Percentiles rank a stretch among this genome's conserved stretches.
These are phyloP conservation scores for Thalassophryne amazonica DNA, from an alignment of 2,797 vertebrate species.

Conservation along the genomic window DNA sequence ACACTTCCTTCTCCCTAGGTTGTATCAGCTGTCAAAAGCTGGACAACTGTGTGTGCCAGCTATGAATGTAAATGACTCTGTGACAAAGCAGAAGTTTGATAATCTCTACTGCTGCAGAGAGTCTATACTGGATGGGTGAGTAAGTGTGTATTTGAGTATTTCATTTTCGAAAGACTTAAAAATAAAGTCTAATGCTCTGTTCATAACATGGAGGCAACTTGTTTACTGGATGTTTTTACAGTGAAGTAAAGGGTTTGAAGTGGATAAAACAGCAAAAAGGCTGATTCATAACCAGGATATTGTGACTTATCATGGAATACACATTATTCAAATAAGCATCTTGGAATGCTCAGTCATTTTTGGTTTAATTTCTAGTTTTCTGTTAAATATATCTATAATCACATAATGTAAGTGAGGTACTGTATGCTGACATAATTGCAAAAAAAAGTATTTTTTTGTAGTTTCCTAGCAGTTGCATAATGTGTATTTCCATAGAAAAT, in stretches of 20 bases:
- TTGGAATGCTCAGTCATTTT: too few species aligned
- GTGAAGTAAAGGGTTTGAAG: neutral
- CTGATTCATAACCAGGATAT: too few species aligned
- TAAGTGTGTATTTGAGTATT: neutral
- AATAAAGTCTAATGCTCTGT: neutral
- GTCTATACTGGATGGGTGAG: slow-evolving; percentile 94
- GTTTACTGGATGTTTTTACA: neutral
- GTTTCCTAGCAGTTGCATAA: too few species aligned
- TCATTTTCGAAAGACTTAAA: neutral
- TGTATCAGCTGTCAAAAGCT: slow-evolving; percentile 95
- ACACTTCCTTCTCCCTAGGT: slow-evolving; percentile 59
- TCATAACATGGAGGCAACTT: neutral
- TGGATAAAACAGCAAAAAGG: neutral
- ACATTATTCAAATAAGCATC: too few species aligned
- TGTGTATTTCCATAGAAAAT: too few species aligned
- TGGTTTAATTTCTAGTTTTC: too few species aligned
- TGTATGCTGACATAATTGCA: too few species aligned
- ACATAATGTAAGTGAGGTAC: too few species aligned
- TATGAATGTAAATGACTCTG: slow-evolving; percentile 96
- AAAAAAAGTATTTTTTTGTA: too few species aligned
- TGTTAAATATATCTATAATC: too few species aligned
- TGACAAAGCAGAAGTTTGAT: slow-evolving; percentile 97
- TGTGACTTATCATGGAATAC: too few species aligned
- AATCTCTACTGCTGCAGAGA: slow-evolving; percentile 96
- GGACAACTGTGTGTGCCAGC: slow-evolving; percentile 94